phyloP scores from a whole-genome alignment of 1,140 invertebrate species.

The Neoseiulus cucumeris region DNA sequence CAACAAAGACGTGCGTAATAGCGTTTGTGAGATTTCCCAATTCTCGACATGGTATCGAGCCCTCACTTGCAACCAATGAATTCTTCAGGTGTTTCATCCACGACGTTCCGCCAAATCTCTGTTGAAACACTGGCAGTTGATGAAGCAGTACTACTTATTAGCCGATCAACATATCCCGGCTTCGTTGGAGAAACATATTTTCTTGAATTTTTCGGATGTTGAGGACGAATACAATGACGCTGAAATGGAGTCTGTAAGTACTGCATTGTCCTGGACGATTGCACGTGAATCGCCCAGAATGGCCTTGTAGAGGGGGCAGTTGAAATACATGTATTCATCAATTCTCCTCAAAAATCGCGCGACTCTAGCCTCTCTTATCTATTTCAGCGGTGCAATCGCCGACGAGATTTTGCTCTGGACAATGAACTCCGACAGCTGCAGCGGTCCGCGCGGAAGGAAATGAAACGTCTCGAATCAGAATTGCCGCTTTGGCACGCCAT shows the following conservation, averaged over 20 bases:
- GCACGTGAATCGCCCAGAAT: too few species aligned
- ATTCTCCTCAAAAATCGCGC: background rate
- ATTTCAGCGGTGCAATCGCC: background rate
- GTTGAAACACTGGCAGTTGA: constrained; percentile 66
- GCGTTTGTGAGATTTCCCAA: too few species aligned
- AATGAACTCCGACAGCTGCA: constrained; percentile 13
- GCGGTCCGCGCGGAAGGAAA: constrained; percentile 53
- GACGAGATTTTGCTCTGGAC: background rate
- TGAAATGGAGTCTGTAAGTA: constrained; percentile 37
- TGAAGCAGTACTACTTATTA: constrained; percentile 79
- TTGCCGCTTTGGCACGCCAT: constrained; percentile 76
- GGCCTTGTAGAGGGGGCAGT: too few species aligned
- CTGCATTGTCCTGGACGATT: too few species aligned
- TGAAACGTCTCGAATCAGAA: constrained; percentile 69
- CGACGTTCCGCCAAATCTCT: constrained; percentile 64
- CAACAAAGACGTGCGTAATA: background rate
- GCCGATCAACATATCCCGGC: constrained; percentile 48
- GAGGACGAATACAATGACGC: constrained; percentile 70
- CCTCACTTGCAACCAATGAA: too few species aligned
- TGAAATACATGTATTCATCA: too few species aligned
- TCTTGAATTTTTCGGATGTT: constrained; percentile 67
- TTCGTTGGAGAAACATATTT: constrained; percentile 24
- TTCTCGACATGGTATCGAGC: too few species aligned
- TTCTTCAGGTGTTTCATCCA: constrained; percentile 56
- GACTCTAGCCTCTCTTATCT: background rate